Conservation (phyloP, 2,888 invertebrate genomes). For the Lomographa bimaculata region DNA sequence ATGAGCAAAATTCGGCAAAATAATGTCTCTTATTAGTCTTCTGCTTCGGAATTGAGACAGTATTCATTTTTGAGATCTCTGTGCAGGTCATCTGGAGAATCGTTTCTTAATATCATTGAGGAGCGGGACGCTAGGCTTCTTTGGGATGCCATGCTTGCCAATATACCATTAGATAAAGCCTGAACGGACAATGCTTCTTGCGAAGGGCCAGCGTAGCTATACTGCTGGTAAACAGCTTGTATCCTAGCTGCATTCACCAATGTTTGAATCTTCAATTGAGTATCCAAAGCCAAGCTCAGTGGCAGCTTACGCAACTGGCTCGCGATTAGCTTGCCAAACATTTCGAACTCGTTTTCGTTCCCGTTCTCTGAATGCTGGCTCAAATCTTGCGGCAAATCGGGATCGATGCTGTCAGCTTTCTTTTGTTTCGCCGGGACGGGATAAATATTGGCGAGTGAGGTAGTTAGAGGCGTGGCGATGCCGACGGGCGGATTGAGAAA, state of each 20-base stretch:
- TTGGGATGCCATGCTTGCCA: conserved; percentile 72
- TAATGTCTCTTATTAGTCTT: conserved; percentile 50
- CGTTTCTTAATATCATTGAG: conserved; percentile 53
- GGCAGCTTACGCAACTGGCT: conserved; percentile 75
- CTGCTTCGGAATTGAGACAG: conserved; percentile 66
- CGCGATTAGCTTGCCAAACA: conserved; percentile 77
- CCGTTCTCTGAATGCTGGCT: conserved; percentile 75
- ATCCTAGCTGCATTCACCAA: conserved; percentile 74
- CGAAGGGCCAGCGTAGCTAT: conserved; percentile 75
- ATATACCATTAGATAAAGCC: conserved; percentile 73
- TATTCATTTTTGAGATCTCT: conserved; percentile 69
- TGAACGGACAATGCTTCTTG: conserved; percentile 75
- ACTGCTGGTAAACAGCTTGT: conserved; percentile 78
- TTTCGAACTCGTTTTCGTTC: conserved; percentile 77
- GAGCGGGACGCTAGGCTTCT: conserved; percentile 58
- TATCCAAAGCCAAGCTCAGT: conserved; percentile 71
- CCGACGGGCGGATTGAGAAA: conserved; percentile 78
- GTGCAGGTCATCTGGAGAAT: conserved; percentile 69
- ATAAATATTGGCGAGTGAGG: conserved; percentile 74
- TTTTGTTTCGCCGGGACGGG: conserved; percentile 73
- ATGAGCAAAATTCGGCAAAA: conserved; percentile 17
- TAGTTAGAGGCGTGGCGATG: conserved; percentile 74
- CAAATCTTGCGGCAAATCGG: conserved; percentile 71
- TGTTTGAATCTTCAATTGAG: conserved; percentile 76
- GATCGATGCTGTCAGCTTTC: conserved; percentile 63